Base-by-base conservation (phyloP, 2,888 invertebrate species). In the Agriopis aurantiaria region DNA sequence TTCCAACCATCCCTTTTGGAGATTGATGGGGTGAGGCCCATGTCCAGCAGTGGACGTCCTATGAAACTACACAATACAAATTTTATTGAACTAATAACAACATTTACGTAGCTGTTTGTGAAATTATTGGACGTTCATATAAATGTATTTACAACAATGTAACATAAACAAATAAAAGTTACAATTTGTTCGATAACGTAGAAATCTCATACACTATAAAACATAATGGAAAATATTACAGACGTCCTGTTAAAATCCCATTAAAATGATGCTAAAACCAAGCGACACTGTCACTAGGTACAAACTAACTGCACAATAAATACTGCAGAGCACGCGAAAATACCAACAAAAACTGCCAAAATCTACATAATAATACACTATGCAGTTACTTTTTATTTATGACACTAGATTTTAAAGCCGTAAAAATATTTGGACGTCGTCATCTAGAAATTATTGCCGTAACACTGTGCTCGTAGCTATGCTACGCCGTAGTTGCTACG, bases 371-470 rank as follows among this genome's bases (percentile, higher is more conserved):
- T 85, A 85, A 82, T 78, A 79, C 78, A 78, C 61, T 74, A 75
- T 71, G 75, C 81, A 78, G 79, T 85, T 84, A 80, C 65, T 76
- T 80, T 55, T 82, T 80, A 84, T 84, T 83, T 80, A 82, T 79
- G 75, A 70, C 66, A 68, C 73, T 68, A 73, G 74, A 77, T 78
- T 78, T 80, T 80, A 79, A 82, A 82, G 81, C 77, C 75, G 78
- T 81, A 72, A 77, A 74, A 80, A 78, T 75, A 78, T 78, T 82
- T 79, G 78, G 77, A 79, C 74, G 77, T 75, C 74, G 79, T 79
- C 74, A 69, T 49, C 72, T 59, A 71, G 71, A 75, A 82, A 76
- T 79, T 83, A 82, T 79, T 76, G 75, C 74, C 69, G 74, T 59
- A 75, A 71, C 67, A 73, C 68, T 65, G 40, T 46, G 70, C 49